Evolutionary conservation across 2,888 invertebrate genomes (phyloP).

Genomic region (Coelinius sp.): DNA sequence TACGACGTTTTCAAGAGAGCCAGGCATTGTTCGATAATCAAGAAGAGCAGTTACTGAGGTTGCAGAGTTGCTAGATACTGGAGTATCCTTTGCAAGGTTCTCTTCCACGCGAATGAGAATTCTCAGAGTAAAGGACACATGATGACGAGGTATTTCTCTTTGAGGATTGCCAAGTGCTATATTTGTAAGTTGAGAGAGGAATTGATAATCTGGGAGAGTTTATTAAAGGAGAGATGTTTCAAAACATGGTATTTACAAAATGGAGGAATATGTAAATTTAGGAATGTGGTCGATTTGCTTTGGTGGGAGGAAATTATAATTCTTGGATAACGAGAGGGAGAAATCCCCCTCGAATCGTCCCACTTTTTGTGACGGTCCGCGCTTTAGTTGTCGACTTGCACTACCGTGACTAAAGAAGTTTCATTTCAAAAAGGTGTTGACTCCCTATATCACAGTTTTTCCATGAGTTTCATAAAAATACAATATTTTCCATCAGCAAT

Average conservation of each 20-base stretch:
- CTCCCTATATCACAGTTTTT: too few species aligned
- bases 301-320: background rate
- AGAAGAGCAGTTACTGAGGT: conserved; percentile 24
- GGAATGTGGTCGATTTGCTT: background rate
- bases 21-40: conserved; percentile 27
- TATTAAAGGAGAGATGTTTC: background rate
- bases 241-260: background rate
- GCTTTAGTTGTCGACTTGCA: too few species aligned
- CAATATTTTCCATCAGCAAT: background rate
- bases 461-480: too few species aligned
- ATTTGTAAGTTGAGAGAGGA: background rate
- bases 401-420: too few species aligned
- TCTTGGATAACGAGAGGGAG: too few species aligned
- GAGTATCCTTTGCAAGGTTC: conserved; percentile 27
- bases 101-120: conserved; percentile 32
- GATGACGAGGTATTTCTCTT: background rate
- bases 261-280: background rate
- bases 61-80: conserved; percentile 23
- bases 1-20: background rate
- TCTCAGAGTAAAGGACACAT: conserved; percentile 5
- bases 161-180: background rate
- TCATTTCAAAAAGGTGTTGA: too few species aligned
- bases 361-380: too few species aligned
- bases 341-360: too few species aligned
- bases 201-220: background rate